Evolutionary conservation across 1,140 invertebrate genomes (phyloP).

Genomic region (Papilio helenus): DNA sequence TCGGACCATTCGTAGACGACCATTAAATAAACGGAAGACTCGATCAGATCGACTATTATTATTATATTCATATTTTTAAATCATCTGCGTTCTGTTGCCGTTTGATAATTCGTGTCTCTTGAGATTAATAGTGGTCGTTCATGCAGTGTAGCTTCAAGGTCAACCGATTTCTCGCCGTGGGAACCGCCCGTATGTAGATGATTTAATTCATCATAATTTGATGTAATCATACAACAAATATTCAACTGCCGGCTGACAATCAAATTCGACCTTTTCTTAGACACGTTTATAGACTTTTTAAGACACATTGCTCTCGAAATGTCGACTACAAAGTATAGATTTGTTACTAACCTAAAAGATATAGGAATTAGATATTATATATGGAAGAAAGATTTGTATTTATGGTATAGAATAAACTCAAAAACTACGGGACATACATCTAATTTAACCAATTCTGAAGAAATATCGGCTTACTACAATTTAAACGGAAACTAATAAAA

Average conservation of each 20-base stretch:
- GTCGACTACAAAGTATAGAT: conserved; percentile 77
- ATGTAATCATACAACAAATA: conserved; percentile 77
- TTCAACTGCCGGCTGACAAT: conserved; percentile 76
- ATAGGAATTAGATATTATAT: no score
- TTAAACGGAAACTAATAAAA: not conserved
- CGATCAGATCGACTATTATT: conserved; percentile 56
- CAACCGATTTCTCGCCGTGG: conserved; percentile 75
- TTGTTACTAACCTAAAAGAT: no score
- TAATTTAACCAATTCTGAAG: conserved; percentile 48
- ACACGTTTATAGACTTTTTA: conserved; percentile 81
- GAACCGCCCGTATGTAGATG: conserved; percentile 72
- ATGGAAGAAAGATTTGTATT: no score
- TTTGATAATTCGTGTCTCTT: not conserved
- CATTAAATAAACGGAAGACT: conserved; percentile 71
- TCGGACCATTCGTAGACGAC: conserved; percentile 65
- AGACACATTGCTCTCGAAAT: conserved; percentile 77
- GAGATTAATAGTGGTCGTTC: conserved; percentile 2
- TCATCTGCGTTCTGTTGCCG: conserved; percentile 29
- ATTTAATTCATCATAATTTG: conserved; percentile 81
- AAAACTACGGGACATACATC: conserved; percentile 29
- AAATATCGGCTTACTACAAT: not conserved
- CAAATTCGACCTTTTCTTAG: conserved; percentile 81
- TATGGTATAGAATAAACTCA: no score
- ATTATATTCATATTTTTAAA: conserved; percentile 34
- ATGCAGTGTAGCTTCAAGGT: conserved; percentile 59